Conservation (phyloP, 1,140 invertebrate genomes). For the Drosophila arizonae region DNA sequence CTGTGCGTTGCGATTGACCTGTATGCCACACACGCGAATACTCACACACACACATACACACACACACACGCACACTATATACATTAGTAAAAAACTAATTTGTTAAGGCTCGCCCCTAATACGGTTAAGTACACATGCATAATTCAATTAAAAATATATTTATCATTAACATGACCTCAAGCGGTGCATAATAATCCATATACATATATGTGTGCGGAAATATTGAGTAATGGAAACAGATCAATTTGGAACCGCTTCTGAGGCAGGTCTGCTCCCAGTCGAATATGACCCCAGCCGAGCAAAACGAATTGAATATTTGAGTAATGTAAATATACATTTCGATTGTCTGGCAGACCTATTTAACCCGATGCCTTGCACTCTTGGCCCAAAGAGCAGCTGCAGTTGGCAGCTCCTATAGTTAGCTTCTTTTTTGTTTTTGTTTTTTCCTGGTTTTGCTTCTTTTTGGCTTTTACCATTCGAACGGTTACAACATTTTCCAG, state of each 20-base stretch:
- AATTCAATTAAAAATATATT: conserved; percentile 60
- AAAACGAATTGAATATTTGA: conserved; percentile 31
- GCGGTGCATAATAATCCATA: conserved; percentile 28
- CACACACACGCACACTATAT: not conserved
- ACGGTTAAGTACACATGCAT: conserved; percentile 20
- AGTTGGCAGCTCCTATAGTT: conserved; percentile 50
- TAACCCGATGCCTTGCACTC: conserved; percentile 72
- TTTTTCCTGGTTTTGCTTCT: not conserved
- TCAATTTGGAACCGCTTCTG: conserved; percentile 26
- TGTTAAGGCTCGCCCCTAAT: conserved; percentile 33
- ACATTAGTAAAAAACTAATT: conserved; percentile 26
- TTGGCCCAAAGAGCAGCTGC: conserved; percentile 52
- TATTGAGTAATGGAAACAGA: conserved; percentile 19
- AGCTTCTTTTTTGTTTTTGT: conserved; percentile 27
- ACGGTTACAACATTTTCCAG: conserved; percentile 66
- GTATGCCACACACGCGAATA: conserved; percentile 9
- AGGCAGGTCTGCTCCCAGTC: not conserved
- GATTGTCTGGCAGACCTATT: conserved; percentile 60
- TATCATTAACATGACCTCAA: conserved; percentile 18
- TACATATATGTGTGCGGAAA: conserved; percentile 1
- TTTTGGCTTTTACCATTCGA: conserved; percentile 19
- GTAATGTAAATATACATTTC: conserved; percentile 28
- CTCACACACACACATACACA: not conserved
- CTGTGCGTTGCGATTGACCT: conserved; percentile 36
- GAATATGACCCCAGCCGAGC: conserved; percentile 28